Evolutionary conservation across 2,113 vertebrate genomes (phyloP), one percentile per base, ranked within the genome.

Genomic region (Rhinoptilus africanus): DNA sequence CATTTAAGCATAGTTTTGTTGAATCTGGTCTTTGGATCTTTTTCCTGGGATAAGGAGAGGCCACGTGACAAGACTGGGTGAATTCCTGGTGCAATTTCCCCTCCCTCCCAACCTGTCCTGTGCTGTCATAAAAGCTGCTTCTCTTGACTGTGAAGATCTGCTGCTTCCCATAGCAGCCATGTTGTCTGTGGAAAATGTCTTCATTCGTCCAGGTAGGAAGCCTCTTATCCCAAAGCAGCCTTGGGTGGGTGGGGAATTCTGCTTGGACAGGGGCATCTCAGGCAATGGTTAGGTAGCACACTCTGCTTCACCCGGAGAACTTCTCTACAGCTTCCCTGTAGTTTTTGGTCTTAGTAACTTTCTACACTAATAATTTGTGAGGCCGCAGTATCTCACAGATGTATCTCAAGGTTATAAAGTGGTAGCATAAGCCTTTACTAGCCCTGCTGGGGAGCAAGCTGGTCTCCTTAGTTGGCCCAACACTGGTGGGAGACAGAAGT

Each of bases 111-210:
- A 98, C 84, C 98, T 99, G 73, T 98, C 99, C 39, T 98, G 99
- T 95, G 99, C 99, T 17, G 77, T 99, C 76, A 98, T 99, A 47
- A 99, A 99, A 97, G 98, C 99, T 28, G 99, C 99, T 26, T 98
- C 99, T 39, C 93, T 99, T 3, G 98, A 98, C 79, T 99, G 98
- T 95, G 98, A 99, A 95, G 98, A 99, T 92, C 94, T 99, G 37
- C 97, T 99, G 89, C 99, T 99, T 39, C 98, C 99, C 35, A 98
- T 99, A 75, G 99, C 99, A 22, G 99, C 99, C 68, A 99, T 99
- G 99, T 88, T 99, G 27, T 99, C 99, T 4, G 99, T 99, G 76
- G 99, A 99, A 97, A 99, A 99, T 50, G 99, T 99, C 97, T 99
- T 99, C 97, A 99, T 99, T 94, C 98, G 99, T 47, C 99, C 99